Percentiles rank a stretch among this genome's conserved stretches.
Evolutionary conservation across 2,113 vertebrate genomes (phyloP).

Genomic region (Promerops cafer): DNA sequence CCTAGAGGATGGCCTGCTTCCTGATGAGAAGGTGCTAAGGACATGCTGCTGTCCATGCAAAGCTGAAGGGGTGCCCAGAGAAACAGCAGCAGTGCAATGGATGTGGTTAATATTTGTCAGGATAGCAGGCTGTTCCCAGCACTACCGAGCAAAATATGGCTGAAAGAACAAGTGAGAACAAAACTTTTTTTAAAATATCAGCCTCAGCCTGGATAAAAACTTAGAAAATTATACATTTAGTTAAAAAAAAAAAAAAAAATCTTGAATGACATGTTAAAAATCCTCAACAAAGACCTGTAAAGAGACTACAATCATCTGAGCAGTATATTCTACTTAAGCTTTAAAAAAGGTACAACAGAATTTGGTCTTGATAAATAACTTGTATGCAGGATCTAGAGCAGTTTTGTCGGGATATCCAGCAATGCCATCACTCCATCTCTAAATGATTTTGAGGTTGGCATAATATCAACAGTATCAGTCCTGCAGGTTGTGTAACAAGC

Average conservation of each 20-base stretch:
- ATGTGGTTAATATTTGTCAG: background rate
- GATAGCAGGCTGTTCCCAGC: background rate
- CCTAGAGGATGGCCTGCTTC: background rate
- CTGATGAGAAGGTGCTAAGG: background rate
- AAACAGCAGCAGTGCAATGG: background rate
- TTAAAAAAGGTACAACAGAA: background rate
- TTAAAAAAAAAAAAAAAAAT: background rate
- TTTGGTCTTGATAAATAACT: background rate
- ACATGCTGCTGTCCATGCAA: background rate
- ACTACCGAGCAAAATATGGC: background rate
- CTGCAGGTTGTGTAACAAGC: slow-evolving; percentile 6
- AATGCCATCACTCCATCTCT: background rate
- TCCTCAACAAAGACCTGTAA: background rate
- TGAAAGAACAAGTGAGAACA: background rate
- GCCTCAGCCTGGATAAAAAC: background rate
- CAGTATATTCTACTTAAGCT: background rate
- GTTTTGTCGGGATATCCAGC: background rate
- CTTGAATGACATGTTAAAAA: background rate
- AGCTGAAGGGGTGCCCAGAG: background rate
- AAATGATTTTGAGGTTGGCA: background rate
- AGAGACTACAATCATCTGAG: background rate
- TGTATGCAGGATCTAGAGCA: background rate
- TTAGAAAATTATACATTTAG: background rate
- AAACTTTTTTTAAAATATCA: background rate
- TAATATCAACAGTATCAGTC: background rate